Conservation (phyloP, 2,797 vertebrate species). For the Sebastes variabilis region DNA sequence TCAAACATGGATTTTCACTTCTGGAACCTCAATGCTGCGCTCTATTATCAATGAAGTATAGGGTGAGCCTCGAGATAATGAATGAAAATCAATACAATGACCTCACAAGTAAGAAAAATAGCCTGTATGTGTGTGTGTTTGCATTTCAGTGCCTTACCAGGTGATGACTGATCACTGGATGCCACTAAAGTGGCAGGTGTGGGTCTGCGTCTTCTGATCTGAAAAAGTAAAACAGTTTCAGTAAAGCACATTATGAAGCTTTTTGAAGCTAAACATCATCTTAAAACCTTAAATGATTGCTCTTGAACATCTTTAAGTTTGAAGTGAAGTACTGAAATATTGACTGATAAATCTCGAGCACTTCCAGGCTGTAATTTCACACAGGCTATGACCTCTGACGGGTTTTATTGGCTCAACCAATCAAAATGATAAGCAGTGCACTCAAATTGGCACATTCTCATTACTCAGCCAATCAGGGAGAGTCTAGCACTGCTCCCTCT, state of each 20-base stretch:
- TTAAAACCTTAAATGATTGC: not conserved
- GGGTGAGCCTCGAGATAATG: not conserved
- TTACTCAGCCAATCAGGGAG: not conserved
- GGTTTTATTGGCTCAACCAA: not conserved
- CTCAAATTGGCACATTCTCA: not conserved
- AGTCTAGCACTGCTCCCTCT: not conserved
- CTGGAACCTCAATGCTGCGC: no score
- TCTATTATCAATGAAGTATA: not conserved
- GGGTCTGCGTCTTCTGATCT: slow-evolving; percentile 92
- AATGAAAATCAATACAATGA: not conserved
- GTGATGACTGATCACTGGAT: slow-evolving; percentile 94
- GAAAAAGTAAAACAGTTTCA: slow-evolving; percentile 33
- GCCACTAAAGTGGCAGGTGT: slow-evolving; percentile 93
- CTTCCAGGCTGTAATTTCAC: not conserved
- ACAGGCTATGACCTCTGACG: not conserved
- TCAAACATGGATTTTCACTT: no score
- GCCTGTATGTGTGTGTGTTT: not conserved
- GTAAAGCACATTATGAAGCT: not conserved
- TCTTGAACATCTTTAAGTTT: not conserved
- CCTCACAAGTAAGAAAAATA: not conserved
- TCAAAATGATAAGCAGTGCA: not conserved
- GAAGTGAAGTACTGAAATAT: not conserved
- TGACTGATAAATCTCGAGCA: not conserved
- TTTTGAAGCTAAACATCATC: not conserved
- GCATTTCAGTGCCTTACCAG: slow-evolving; percentile 80